phyloP scores from a whole-genome alignment of 1,140 invertebrate genomes.

The Penaeus vannamei region DNA sequence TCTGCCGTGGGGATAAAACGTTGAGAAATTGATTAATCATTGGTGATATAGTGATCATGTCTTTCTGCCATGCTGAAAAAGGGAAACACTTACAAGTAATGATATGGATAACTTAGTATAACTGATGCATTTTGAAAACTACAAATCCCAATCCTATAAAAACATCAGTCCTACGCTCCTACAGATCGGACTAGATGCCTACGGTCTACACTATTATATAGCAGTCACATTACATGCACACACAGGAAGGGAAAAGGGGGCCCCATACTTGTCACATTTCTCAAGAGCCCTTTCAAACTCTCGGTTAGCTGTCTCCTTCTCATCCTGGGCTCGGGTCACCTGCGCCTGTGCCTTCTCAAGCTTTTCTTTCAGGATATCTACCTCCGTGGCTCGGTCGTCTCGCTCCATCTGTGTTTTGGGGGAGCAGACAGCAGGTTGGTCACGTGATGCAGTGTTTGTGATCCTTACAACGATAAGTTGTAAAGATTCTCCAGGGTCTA shows the following conservation, averaged over 20 bases:
- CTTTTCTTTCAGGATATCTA: conserved; percentile 90
- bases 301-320: conserved; percentile 88
- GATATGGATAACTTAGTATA: background rate
- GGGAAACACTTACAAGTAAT: background rate
- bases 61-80: conserved; percentile 3
- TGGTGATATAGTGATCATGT: background rate
- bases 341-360: conserved; percentile 87
- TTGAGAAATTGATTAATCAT: background rate
- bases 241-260: too few species aligned
- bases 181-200: too few species aligned
- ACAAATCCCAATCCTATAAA: background rate
- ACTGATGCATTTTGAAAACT: too few species aligned
- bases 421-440: background rate
- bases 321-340: conserved; percentile 86
- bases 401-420: conserved; percentile 81
- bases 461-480: too few species aligned
- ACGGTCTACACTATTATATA: too few species aligned
- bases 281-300: conserved; percentile 93
- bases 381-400: conserved; percentile 86
- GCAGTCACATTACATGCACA: too few species aligned
- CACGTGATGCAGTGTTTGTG: too few species aligned
- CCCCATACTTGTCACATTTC: conserved; percentile 88
- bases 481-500: too few species aligned
- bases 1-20: conserved; percentile 74
- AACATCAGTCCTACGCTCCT: background rate